Evolutionary conservation across 1,140 invertebrate genomes (phyloP).

Genomic region (Agraylea sexmaculata): DNA sequence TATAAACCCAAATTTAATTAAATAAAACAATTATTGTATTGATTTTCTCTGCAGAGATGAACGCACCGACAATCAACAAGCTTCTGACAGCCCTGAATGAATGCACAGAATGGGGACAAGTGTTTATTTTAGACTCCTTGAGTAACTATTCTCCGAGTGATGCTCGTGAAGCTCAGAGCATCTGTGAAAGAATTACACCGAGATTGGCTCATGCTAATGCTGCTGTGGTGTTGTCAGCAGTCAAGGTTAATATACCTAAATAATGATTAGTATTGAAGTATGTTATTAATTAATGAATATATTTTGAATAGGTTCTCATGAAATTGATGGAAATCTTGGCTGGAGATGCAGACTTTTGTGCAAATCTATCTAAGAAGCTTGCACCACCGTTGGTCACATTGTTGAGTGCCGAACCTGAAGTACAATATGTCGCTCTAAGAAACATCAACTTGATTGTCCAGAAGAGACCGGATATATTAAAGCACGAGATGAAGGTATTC

Average conservation of each 20-base stretch:
- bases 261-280: slow-evolving; percentile 23
- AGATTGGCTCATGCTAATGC: slow-evolving; percentile 97
- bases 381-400: slow-evolving; percentile 98
- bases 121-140: slow-evolving; percentile 96
- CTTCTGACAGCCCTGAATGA: slow-evolving; percentile 96
- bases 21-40: not conserved
- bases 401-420: slow-evolving; percentile 94
- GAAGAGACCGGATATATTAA: slow-evolving; percentile 97
- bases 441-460: slow-evolving; percentile 99
- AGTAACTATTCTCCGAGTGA: slow-evolving; percentile 96
- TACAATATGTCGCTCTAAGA: slow-evolving; percentile 95
- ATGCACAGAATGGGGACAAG: slow-evolving; percentile 99
- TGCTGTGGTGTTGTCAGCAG: slow-evolving; percentile 96
- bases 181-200: slow-evolving; percentile 97
- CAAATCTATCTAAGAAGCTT: slow-evolving; percentile 89
- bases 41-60: slow-evolving; percentile 62
- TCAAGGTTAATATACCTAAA: slow-evolving; percentile 58
- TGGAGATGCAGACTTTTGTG: slow-evolving; percentile 86
- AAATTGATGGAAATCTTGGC: slow-evolving; percentile 97
- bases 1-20: not conserved
- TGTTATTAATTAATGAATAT: too few species aligned
- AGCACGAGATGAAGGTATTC: slow-evolving; percentile 99
- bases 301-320: slow-evolving; percentile 58
- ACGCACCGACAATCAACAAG: slow-evolving; percentile 96
- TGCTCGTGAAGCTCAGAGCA: slow-evolving; percentile 97